A percentile compares a stretch with the other conserved stretches of the same genome.
Conservation (phyloP, 2,113 vertebrate species). For the Anguilla rostrata region DNA sequence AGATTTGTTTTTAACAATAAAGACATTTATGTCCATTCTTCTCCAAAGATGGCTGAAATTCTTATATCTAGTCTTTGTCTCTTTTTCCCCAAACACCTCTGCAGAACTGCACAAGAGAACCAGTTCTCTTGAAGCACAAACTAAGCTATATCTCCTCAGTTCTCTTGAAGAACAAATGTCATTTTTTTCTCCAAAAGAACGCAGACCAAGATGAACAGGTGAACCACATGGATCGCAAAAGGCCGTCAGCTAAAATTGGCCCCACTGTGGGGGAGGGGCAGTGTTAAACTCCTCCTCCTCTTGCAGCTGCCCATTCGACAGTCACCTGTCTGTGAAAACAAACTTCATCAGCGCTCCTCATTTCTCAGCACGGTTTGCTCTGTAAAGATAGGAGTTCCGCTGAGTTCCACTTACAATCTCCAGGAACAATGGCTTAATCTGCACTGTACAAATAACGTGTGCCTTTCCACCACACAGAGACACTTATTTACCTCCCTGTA, state of each 20-base stretch:
- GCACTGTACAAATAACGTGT: not conserved
- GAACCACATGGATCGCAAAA: too few species aligned
- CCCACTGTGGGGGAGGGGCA: slow-evolving; percentile 5
- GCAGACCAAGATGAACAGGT: too few species aligned
- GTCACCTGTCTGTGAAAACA: not conserved
- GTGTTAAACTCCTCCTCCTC: not conserved
- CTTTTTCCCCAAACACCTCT: not conserved
- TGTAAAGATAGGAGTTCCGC: not conserved
- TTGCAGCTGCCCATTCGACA: slow-evolving; percentile 65
- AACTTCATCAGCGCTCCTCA: not conserved
- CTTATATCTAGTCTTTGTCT: not conserved
- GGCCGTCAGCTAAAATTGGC: too few species aligned
- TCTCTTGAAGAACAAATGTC: too few species aligned
- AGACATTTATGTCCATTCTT: not conserved
- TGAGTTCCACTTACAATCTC: not conserved
- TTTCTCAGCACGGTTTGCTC: not conserved
- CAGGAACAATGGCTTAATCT: not conserved
- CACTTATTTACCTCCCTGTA: not conserved
- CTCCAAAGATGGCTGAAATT: not conserved
- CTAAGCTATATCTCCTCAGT: too few species aligned
- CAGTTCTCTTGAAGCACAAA: too few species aligned
- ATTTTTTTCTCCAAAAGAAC: too few species aligned
- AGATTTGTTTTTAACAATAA: not conserved
- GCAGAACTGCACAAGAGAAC: too few species aligned
- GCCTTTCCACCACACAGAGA: not conserved